phyloP scores from a whole-genome alignment of 1,140 invertebrate species.

The Lithobius niger region DNA sequence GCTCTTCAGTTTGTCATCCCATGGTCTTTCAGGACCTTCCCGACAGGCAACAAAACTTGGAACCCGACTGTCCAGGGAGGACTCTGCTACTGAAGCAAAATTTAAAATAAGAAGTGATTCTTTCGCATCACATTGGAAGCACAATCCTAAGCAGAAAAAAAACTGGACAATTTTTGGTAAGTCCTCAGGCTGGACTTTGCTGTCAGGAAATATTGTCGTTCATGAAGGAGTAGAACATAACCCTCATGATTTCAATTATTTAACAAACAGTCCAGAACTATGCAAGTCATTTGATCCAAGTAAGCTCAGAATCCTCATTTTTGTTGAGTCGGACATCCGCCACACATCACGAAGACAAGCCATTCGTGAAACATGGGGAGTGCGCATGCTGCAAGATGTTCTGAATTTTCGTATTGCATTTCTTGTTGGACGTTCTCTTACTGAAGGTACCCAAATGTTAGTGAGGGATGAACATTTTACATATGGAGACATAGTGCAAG shows the following conservation, averaged over 20 bases:
- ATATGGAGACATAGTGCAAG: conserved; percentile 35
- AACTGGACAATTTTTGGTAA: not conserved
- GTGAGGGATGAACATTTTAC: conserved; percentile 25
- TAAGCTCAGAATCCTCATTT: conserved; percentile 14
- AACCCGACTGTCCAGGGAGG: too few relatives aligned
- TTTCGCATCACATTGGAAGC: too few relatives aligned
- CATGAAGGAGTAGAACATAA: conserved; percentile 14
- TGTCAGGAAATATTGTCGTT: conserved; percentile 13
- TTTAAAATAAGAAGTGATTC: too few relatives aligned
- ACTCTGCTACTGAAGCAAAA: too few relatives aligned
- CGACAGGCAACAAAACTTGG: too few relatives aligned
- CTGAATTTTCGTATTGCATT: conserved; percentile 21
- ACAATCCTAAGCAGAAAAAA: too few relatives aligned
- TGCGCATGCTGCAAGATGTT: conserved; percentile 16
- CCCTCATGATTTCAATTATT: conserved; percentile 14
- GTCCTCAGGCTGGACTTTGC: not conserved
- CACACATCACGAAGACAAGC: conserved; percentile 15
- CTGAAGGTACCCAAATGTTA: conserved; percentile 16
- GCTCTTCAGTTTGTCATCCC: too few relatives aligned
- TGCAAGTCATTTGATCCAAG: conserved; percentile 14
- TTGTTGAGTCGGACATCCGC: conserved; percentile 17
- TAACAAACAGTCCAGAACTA: conserved; percentile 12
- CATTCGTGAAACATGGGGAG: conserved; percentile 22
- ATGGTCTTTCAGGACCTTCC: too few relatives aligned
- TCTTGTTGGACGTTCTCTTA: conserved; percentile 13